phyloP scores from a whole-genome alignment of 2,113 vertebrate genomes.

The Rhombomys opimus region DNA sequence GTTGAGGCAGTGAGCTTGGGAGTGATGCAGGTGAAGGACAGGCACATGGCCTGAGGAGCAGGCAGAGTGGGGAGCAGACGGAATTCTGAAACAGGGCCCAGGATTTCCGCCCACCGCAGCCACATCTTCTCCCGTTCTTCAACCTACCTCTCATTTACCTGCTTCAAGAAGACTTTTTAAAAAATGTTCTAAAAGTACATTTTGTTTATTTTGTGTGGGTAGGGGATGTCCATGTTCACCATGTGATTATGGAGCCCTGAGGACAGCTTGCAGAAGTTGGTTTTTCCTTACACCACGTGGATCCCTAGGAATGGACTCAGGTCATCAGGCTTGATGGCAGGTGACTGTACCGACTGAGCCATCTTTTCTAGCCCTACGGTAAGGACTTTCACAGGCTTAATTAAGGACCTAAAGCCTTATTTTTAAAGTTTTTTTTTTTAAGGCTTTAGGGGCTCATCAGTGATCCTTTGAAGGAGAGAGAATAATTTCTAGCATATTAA shows the following conservation, averaged over 20 bases:
- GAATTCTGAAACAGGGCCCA: not conserved
- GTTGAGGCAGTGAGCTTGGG: not conserved
- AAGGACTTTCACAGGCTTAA: not conserved
- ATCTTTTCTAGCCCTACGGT: not conserved
- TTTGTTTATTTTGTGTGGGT: not conserved
- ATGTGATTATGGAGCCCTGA: not conserved
- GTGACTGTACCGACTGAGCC: not conserved
- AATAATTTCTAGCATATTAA: slow-evolving; percentile 9
- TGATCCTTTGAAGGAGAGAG: not conserved
- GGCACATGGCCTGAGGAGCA: not conserved
- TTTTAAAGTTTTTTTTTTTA: too few relatives aligned
- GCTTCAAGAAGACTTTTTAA: not conserved
- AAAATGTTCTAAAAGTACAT: not conserved
- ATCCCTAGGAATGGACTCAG: not conserved
- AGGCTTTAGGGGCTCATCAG: not conserved
- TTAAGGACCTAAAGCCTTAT: not conserved
- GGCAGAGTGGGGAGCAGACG: too few relatives aligned
- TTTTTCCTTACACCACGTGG: not conserved
- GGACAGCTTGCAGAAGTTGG: not conserved
- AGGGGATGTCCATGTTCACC: not conserved
- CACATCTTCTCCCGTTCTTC: too few relatives aligned
- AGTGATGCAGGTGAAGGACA: not conserved
- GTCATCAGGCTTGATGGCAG: not conserved
- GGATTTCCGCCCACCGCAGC: too few relatives aligned
- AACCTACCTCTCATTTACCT: not conserved